A percentile compares a stretch with the other conserved stretches of the same genome.
Evolutionary conservation across 2,113 vertebrate species (phyloP).

Genomic region (Trichomycterus rosablanca): DNA sequence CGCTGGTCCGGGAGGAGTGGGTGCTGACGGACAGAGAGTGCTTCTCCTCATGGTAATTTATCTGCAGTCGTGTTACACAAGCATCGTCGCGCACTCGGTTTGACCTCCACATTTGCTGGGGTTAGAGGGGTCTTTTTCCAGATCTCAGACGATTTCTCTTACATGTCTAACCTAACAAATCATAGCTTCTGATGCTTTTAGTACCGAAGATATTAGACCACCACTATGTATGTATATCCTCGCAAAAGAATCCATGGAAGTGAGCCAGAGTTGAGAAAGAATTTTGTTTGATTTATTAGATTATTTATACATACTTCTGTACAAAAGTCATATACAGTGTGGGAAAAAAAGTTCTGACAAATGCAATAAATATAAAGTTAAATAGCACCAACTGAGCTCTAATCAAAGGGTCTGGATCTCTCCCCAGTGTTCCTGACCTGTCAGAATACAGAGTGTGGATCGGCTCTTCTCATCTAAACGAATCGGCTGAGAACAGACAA

Average conservation of each 20-base stretch:
- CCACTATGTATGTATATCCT: neutral
- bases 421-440: constrained; percentile 80
- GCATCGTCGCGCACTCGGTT: constrained; percentile 10
- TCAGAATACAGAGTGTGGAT: constrained; percentile 90
- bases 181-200: constrained; percentile 34
- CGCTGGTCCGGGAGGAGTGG: constrained; percentile 91
- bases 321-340: neutral
- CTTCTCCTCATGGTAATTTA: constrained; percentile 88
- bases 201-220: constrained; percentile 5
- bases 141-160: constrained; percentile 36
- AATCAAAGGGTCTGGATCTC: neutral
- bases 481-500: constrained; percentile 77
- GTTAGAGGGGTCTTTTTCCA: constrained; percentile 20
- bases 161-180: constrained; percentile 39
- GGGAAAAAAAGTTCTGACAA: too few species aligned
- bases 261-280: neutral
- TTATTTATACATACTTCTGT: neutral
- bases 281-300: constrained; percentile 10
- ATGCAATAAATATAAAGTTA: neutral
- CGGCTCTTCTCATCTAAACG: constrained; percentile 81
- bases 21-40: constrained; percentile 92
- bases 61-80: constrained; percentile 25
- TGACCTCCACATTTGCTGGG: constrained; percentile 26
- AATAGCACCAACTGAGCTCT: neutral
- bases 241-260: neutral